Conservation (phyloP, 30 jellyfish, hydroid and myxozoan species). For the Turritopsis dohrnii region DNA sequence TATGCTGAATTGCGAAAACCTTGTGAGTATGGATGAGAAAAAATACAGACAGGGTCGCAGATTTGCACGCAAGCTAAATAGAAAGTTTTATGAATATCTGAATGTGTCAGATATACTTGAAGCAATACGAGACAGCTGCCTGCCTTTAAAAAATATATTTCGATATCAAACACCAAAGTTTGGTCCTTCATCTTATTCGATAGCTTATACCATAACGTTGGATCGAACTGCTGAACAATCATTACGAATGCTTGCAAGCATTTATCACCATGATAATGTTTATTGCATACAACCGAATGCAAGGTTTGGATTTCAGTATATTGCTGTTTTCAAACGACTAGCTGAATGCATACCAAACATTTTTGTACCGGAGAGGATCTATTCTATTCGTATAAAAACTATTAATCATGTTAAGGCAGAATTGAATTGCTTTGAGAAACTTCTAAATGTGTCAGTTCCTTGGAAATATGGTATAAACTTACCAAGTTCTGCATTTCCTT, state of each 20-base stretch:
- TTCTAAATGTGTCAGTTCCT: conserved; percentile 40
- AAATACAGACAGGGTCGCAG: conserved; percentile 28
- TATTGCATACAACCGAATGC: conserved; percentile 79
- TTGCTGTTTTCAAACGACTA: conserved; percentile 29
- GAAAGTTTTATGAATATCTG: conserved; percentile 35
- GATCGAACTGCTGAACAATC: conserved; percentile 90
- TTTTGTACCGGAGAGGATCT: conserved; percentile 42
- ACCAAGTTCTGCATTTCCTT: conserved; percentile 90
- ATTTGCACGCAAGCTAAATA: conserved; percentile 38
- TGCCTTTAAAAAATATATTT: conserved; percentile 13
- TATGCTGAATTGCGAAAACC: conserved; percentile 27
- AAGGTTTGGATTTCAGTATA: conserved; percentile 34
- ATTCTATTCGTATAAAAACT: conserved; percentile 45
- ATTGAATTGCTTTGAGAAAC: conserved; percentile 53
- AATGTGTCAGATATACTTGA: conserved; percentile 32
- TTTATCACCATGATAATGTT: conserved; percentile 62
- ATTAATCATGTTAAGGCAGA: conserved; percentile 64
- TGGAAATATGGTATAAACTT: conserved; percentile 73
- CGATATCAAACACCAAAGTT: conserved; percentile 30
- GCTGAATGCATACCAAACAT: conserved; percentile 58
- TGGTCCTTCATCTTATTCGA: conserved; percentile 47
- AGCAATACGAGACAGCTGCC: conserved; percentile 12
- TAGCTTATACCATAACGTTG: conserved; percentile 76
- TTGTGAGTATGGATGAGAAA: conserved; percentile 27
- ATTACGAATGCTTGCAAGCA: conserved; percentile 59